phyloP scores from a whole-genome alignment of 2,888 invertebrate species.

The Callyntrura sp. region DNA sequence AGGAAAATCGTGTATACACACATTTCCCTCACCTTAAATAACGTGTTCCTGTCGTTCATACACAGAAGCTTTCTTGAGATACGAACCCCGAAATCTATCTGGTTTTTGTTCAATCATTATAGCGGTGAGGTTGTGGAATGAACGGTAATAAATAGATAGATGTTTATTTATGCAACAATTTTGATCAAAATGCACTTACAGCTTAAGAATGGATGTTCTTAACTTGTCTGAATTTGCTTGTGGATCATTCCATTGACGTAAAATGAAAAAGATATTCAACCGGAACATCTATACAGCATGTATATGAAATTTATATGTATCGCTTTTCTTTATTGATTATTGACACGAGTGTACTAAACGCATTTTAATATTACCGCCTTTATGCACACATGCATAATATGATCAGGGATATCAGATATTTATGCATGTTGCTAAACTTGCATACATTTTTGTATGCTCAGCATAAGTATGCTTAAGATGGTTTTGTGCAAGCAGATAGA shows the following conservation, averaged over 20 bases:
- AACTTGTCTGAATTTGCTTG: conserved; percentile 1
- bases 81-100: conserved; percentile 4
- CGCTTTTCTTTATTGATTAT: conserved; percentile 21
- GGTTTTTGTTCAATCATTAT: conserved; percentile 30
- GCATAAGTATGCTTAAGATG: neutral
- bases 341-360: conserved; percentile 32
- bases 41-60: neutral
- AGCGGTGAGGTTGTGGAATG: neutral
- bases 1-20: conserved; percentile 28
- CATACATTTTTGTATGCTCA: conserved; percentile 7
- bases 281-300: neutral
- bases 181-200: conserved; percentile 65
- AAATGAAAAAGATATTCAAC: too few species aligned
- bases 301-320: neutral
- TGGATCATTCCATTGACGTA: too few species aligned
- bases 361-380: conserved; percentile 53
- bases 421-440: too few species aligned
- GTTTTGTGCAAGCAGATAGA: neutral
- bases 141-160: conserved; percentile 46
- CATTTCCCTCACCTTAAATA: conserved; percentile 31
- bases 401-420: neutral
- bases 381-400: conserved; percentile 11
- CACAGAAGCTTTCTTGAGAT: neutral
- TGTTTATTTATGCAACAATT: conserved; percentile 62
- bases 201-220: conserved; percentile 15